Base-by-base conservation (phyloP, 2,888 invertebrate genomes). In the Cantharis lateralis region DNA sequence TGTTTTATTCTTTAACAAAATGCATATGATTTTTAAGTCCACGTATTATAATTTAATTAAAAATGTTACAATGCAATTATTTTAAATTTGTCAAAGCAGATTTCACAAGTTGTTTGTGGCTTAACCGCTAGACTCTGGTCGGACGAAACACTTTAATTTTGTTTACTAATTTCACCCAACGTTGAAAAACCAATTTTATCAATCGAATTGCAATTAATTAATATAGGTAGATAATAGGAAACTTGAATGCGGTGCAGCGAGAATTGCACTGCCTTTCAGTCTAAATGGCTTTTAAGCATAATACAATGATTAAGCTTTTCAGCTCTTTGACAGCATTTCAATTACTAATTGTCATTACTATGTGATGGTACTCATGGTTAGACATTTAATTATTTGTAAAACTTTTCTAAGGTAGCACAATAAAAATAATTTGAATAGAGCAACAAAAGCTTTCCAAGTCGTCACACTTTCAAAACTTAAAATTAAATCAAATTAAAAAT, bases 1-100 rank as follows among this genome's bases (percentile, higher is more conserved):
- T 62, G 15, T 61, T 76, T 70, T 76, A 76, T 71, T 75, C 68
- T 71, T 68, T 63, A 72, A 64, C 32, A 15, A 15, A n/a, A 48
- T 68, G 20, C 72, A 72, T 61, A 15, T 18, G 20, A 24, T 66
- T 13, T n/a, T 66, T 24, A 11, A 28, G 26, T 20, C 18, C 2
- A 15, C 13, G 13, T 64, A 15, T 5, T 11, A 32, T 13, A 13
- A 64, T 64, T 64, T 64, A 64, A 64, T 64, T 64, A 64, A 64
- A 63, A 64, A 66, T n/a, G 9, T 9, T 48, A n/a, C n/a, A 1
- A n/a, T n/a, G 48, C n/a, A n/a, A 48, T 20, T 66, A 66, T 20
- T 20, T 66, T 13, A 66, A 66, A 18, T 66, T 66, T 13, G 7
- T 66, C 10, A 20, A 66, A n/a, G 5, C 13, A 20, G 3, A 20